phyloP scores from a whole-genome alignment of 2,113 vertebrate species.

The Procavia capensis region DNA sequence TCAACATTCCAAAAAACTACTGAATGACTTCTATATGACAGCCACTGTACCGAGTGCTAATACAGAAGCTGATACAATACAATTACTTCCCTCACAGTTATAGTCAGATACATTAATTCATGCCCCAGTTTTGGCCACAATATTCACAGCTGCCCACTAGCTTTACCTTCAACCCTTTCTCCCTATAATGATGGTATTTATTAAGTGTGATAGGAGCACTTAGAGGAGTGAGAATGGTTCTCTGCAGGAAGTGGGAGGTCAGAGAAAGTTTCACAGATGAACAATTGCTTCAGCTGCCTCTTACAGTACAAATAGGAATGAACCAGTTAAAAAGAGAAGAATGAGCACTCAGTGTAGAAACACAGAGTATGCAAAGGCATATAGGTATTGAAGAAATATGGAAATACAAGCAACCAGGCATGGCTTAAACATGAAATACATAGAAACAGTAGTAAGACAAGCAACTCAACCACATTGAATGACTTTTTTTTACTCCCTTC shows the following conservation, averaged over 20 bases:
- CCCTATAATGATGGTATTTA: slow-evolving; percentile 32
- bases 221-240: slow-evolving; percentile 45
- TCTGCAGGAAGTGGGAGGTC: slow-evolving; percentile 9
- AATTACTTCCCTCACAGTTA: neutral
- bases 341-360: neutral
- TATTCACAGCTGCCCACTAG: neutral
- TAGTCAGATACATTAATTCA: neutral
- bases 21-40: neutral
- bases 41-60: neutral
- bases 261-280: slow-evolving; percentile 29
- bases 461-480: slow-evolving; percentile 55
- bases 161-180: slow-evolving; percentile 31
- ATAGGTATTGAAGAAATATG: slow-evolving; percentile 47
- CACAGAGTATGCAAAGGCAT: slow-evolving; percentile 20
- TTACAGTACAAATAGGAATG: slow-evolving; percentile 38
- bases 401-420: slow-evolving; percentile 55
- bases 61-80: neutral
- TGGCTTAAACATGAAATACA: neutral
- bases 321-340: slow-evolving; percentile 55
- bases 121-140: neutral
- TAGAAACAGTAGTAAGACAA: slow-evolving; percentile 30
- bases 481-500: slow-evolving; percentile 10
- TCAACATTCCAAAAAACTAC: neutral
- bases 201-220: slow-evolving; percentile 11
- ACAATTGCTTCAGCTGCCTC: slow-evolving; percentile 23